A percentile compares a stretch with the other conserved stretches of the same genome.
These are phyloP conservation scores for Ernsta delagoae DNA, from an alignment of 2,888 invertebrate genomes.

Conservation along the genomic window DNA sequence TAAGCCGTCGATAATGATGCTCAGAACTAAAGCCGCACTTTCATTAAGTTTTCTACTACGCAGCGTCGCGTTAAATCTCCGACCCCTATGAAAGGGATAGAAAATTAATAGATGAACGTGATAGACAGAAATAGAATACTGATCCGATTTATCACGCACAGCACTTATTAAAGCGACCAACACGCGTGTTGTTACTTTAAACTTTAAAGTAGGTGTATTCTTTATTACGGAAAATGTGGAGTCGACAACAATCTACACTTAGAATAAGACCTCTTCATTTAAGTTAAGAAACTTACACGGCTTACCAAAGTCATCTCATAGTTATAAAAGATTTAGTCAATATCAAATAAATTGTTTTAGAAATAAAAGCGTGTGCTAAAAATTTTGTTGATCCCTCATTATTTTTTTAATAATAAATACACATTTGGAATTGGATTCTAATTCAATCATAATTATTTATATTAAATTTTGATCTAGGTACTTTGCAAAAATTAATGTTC, in stretches of 20 bases:
- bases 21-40: conserved; percentile 67
- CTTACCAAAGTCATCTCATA: too few species aligned
- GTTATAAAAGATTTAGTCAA: too few species aligned
- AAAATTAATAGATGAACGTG: conserved; percentile 46
- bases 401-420: too few species aligned
- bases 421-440: too few species aligned
- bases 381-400: too few species aligned
- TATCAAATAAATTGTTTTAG: too few species aligned
- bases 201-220: conserved; percentile 61
- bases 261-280: too few species aligned
- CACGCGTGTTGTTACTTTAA: conserved; percentile 72
- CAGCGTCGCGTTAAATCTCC: conserved; percentile 63
- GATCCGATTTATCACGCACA: conserved; percentile 80
- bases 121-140: conserved; percentile 53
- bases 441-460: too few species aligned
- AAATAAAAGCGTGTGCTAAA: too few species aligned
- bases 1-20: conserved; percentile 79
- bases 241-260: conserved; percentile 42
- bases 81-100: conserved; percentile 58
- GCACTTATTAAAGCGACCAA: conserved; percentile 80
- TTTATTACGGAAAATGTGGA: conserved; percentile 53
- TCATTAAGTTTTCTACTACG: conserved; percentile 75
- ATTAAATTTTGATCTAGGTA: too few species aligned
- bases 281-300: too few species aligned
- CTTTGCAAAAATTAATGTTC: too few species aligned